These are phyloP conservation scores for Botia kubotai DNA, from an alignment of 2,797 vertebrate genomes.

Conservation along the genomic window DNA sequence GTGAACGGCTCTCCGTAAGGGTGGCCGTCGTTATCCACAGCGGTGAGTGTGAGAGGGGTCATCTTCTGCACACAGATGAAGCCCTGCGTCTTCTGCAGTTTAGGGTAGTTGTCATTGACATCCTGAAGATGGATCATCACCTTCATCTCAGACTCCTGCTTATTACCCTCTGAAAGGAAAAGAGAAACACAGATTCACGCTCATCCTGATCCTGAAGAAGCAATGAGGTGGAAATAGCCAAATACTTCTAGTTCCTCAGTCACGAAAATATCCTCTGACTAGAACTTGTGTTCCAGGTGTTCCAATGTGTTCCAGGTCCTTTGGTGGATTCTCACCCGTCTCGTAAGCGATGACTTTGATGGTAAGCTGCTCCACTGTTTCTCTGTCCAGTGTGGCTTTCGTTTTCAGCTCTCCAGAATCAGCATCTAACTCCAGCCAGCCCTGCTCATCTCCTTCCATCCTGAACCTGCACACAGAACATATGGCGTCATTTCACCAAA, in stretches of 20 bases:
- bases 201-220: neutral
- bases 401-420: slow-evolving; percentile 84
- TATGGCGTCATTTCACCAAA: neutral
- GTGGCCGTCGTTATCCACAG: slow-evolving; percentile 78
- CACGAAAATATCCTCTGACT: neutral
- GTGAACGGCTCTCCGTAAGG: slow-evolving; percentile 73
- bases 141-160: slow-evolving; percentile 59
- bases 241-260: neutral
- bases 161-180: slow-evolving; percentile 66
- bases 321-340: slow-evolving; percentile 69
- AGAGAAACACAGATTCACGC: slow-evolving; percentile 13
- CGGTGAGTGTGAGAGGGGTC: slow-evolving; percentile 75
- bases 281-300: too few relatives aligned
- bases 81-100: slow-evolving; percentile 67
- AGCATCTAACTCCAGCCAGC: slow-evolving; percentile 86
- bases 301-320: neutral
- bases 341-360: slow-evolving; percentile 82
- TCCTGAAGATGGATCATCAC: slow-evolving; percentile 80
- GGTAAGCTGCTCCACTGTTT: slow-evolving; percentile 73
- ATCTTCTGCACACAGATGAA: slow-evolving; percentile 79
- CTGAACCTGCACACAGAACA: slow-evolving; percentile 73
- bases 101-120: slow-evolving; percentile 90
- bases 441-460: slow-evolving; percentile 75
- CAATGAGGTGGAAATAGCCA: neutral
- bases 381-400: slow-evolving; percentile 83